Base-by-base conservation (phyloP, 1,140 invertebrate genomes). In the Lordiphosa clarofinis region DNA sequence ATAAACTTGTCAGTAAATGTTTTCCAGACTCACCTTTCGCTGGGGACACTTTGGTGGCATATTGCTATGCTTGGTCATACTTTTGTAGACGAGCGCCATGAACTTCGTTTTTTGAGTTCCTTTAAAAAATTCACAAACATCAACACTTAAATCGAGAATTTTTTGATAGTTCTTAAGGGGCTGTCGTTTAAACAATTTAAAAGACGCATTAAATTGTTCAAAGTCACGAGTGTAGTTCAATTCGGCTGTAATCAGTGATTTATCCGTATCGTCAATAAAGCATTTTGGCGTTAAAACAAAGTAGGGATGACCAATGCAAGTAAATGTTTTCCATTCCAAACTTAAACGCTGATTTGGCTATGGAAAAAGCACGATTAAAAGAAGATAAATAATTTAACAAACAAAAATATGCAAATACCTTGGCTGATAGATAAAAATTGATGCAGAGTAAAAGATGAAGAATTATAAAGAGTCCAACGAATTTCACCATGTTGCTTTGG, bases 301-400 rank as follows among this genome's bases (percentile, higher is more conserved):
- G 4, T n/a, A 4, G 10, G 44, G 12, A 35, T 74, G 52, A 1
- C 11, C 0, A 0, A 8, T 0, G 12, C 71, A 74, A n/a, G 13
- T 21, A 6, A 70, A 75, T 9, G 38, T 44, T 1, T 55, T 58
- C 71, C 71, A 74, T 12, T 47, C n/a, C 4, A 74, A 11, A 4
- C 28, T 24, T 0, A 75, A 13, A 3, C 38, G 59, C 6, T 35
- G 13, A 10, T 36, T 58, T 2, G 63, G 8, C 6, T 37, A 42
- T 10, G 8, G 2, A 13, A 28, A 39, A 4, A 10, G 15, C 10
- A 42, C 24, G 10, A 13, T 31, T 40, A n/a, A 12, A 19, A 46
- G 10, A 3, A 31, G 11, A 42, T 46, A 7, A 13, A 13, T 13
- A 5, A 28, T 7, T 43, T 0, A 44, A 11, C 15, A n/a, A n/a